Evolutionary conservation across 2,888 invertebrate species (phyloP).

Genomic region (Noctuana brunneofusca): DNA sequence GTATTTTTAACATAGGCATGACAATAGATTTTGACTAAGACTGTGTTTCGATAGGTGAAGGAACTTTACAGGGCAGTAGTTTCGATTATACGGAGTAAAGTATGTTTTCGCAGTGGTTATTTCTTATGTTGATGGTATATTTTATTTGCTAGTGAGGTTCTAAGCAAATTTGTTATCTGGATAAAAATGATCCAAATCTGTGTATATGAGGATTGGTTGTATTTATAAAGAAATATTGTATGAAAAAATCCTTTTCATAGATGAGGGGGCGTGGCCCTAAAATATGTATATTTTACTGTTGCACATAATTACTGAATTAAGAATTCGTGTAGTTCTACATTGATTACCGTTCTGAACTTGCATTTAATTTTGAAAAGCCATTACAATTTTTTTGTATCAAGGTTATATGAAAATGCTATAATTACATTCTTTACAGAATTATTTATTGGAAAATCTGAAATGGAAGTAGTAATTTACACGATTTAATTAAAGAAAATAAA

Average conservation of each 20-base stretch:
- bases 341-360: not conserved
- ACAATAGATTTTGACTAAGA: conserved; percentile 12
- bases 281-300: too few species aligned
- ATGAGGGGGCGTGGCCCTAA: not conserved
- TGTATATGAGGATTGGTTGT: not conserved
- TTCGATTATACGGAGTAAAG: not conserved
- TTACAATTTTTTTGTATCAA: too few species aligned
- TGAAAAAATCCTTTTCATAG: not conserved
- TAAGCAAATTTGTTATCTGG: not conserved
- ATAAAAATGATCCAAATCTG: not conserved
- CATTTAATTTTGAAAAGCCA: not conserved
- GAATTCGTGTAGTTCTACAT: not conserved
- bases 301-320: too few species aligned
- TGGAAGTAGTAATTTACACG: not conserved
- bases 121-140: not conserved
- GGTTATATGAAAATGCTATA: not conserved
- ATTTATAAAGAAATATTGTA: conserved; percentile 1
- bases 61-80: conserved; percentile 11
- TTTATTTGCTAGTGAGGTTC: not conserved
- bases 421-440: not conserved
- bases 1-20: conserved; percentile 16
- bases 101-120: not conserved
- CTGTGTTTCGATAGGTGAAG: conserved; percentile 21
- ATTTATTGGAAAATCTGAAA: not conserved
- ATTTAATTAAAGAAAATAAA: not conserved